These are phyloP conservation scores for Ganaspis sp. DNA, from an alignment of 1,140 invertebrate species.

Conservation along the genomic window DNA sequence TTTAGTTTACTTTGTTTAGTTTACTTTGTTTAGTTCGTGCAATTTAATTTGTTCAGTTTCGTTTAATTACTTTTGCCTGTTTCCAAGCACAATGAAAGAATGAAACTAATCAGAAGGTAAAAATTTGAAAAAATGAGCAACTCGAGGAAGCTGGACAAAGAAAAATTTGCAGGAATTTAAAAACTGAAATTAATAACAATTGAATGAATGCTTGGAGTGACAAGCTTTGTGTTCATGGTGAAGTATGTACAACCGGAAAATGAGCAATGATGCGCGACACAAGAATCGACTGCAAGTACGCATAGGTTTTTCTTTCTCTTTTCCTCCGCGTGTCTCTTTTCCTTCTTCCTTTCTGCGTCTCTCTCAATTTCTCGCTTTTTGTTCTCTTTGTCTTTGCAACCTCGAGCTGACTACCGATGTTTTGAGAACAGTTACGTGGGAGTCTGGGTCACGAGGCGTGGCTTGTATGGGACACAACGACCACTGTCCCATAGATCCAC, in stretches of 20 bases:
- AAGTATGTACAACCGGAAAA: constrained; percentile 42
- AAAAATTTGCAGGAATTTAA: too few species aligned
- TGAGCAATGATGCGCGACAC: constrained; percentile 43
- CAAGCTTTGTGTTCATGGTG: not conserved
- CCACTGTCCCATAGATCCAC: constrained; percentile 75
- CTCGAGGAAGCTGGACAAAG: not conserved
- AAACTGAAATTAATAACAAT: too few species aligned
- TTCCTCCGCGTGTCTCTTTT: constrained; percentile 25
- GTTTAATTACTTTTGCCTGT: too few species aligned
- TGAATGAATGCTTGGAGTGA: not conserved
- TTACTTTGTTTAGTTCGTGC: too few species aligned
- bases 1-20: too few species aligned
- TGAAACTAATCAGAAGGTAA: too few species aligned
- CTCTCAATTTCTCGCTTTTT: constrained; percentile 55
- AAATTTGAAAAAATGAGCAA: too few species aligned
- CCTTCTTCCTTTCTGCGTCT: constrained; percentile 49
- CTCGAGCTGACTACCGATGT: constrained; percentile 65
- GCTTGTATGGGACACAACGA: constrained; percentile 70
- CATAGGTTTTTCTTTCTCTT: constrained; percentile 23
- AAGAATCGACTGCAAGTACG: constrained; percentile 50
- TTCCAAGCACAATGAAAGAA: too few species aligned
- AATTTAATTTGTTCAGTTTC: too few species aligned
- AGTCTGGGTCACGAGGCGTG: constrained; percentile 76
- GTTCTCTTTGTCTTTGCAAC: constrained; percentile 53
- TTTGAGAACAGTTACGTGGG: constrained; percentile 75